Evolutionary conservation across 2,113 vertebrate species (phyloP).

Genomic region (Pseudonaja textilis): DNA sequence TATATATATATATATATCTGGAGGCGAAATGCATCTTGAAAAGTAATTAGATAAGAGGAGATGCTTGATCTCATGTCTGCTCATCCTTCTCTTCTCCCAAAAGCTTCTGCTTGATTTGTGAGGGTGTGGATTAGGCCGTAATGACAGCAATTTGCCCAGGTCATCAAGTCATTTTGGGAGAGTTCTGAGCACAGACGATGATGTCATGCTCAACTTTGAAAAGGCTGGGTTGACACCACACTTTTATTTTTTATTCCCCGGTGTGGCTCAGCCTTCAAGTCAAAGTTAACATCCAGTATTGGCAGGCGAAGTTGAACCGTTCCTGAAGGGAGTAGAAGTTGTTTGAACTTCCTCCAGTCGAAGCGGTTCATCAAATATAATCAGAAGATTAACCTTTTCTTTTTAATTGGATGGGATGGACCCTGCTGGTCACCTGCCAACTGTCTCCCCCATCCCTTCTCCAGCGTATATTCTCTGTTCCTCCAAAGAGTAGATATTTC

Average conservation of each 20-base stretch:
- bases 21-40: not conserved
- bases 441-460: conserved; percentile 37
- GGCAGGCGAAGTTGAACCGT: not conserved
- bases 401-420: conserved; percentile 68
- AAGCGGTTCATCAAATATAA: conserved; percentile 38
- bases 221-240: not conserved
- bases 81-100: not conserved
- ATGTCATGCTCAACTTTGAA: not conserved
- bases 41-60: not conserved
- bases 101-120: not conserved
- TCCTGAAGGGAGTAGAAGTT: conserved; percentile 28
- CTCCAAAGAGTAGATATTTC: conserved; percentile 72
- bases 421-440: conserved; percentile 33
- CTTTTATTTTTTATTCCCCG: not conserved
- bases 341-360: conserved; percentile 36
- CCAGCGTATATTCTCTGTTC: conserved; percentile 62
- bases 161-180: not conserved
- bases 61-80: not conserved
- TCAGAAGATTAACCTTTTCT: conserved; percentile 66
- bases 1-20: no score
- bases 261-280: not conserved
- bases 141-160: not conserved
- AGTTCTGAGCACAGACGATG: not conserved
- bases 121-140: not conserved
- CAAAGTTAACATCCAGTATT: not conserved